Evolutionary conservation across 1,140 invertebrate genomes (phyloP).

Genomic region (Drosophila orena): DNA sequence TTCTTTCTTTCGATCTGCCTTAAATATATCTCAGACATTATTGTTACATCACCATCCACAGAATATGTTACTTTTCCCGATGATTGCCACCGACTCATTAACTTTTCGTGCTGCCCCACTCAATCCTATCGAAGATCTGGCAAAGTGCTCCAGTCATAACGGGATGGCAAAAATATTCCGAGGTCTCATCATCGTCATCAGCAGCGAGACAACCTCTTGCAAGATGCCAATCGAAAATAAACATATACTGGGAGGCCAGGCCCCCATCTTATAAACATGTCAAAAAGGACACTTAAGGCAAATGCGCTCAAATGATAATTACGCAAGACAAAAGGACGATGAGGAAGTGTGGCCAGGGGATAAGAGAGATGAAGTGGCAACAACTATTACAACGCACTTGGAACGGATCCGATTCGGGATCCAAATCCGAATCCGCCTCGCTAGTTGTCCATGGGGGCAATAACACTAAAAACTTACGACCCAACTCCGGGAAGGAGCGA

Average conservation of each 20-base stretch:
- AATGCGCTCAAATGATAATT: constrained; percentile 82
- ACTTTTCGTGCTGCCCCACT: constrained; percentile 21
- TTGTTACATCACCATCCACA: too few relatives aligned
- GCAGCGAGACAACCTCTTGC: constrained; percentile 23
- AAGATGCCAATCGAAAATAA: constrained; percentile 52
- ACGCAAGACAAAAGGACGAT: constrained; percentile 51
- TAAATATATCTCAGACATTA: neutral
- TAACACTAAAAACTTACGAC: constrained; percentile 83
- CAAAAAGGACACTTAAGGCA: constrained; percentile 81
- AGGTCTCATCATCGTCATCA: constrained; percentile 40
- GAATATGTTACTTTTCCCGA: constrained; percentile 8
- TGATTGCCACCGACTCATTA: constrained; percentile 26
- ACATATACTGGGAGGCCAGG: constrained; percentile 18
- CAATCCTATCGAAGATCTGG: constrained; percentile 37
- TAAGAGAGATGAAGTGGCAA: constrained; percentile 77
- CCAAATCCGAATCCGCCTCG: constrained; percentile 64
- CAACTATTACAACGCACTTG: constrained; percentile 81
- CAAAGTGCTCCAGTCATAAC: constrained; percentile 34
- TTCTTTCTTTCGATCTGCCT: too few relatives aligned
- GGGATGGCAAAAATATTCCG: constrained; percentile 13
- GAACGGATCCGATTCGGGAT: constrained; percentile 42
- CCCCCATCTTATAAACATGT: constrained; percentile 77
- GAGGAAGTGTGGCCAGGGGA: constrained; percentile 29
- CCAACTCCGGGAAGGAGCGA: constrained; percentile 27
- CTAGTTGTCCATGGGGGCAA: constrained; percentile 59